Base-by-base conservation (phyloP, 1,140 invertebrate genomes). In the Tetragonula clypearis region DNA sequence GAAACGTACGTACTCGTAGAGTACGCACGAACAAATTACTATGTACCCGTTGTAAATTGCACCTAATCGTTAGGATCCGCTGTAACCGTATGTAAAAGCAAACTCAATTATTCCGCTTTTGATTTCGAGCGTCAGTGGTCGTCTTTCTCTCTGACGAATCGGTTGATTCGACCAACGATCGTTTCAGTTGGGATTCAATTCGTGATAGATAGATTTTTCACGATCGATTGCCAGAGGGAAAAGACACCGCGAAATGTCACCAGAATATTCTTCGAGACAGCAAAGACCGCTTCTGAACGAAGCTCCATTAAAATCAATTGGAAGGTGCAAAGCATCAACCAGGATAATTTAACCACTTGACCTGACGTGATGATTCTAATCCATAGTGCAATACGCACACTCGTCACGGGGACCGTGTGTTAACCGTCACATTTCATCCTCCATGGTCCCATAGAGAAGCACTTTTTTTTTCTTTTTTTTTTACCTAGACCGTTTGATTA, bases 271-370 rank as follows among this genome's bases (percentile, higher is more conserved):
- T 84, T 88, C 78, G 35, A 87, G 77, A 60, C 75, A 84, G 77
- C 77, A 88, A 78, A 86, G 84, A n/a, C 85, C 79, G 79, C 30
- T 56, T 23, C 86, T 62, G 88, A 92, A 93, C 91, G 90, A 92
- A 82, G 65, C 85, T 93, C 88, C 87, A 94, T 94, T 93, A 93
- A 93, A 93, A 93, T 93, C 93, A 94, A 94, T 94, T 94, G 93
- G 83, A 92, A 93, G 92, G 93, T 94, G 93, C 92, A 92, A 93
- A 94, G 91, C 92, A 91, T 93, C 90, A 94, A 93, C 91, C 90
- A 84, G 84, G 88, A 94, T 93, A 91, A 93, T 93, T 94, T 77
- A 93, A 90, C 90, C 87, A 93, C 88, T 93, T 93, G 92, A 93
- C 91, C 90, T 82, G 85, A 84, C 65, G 82, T 78, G 81, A 89